phyloP scores from a whole-genome alignment of 2,113 vertebrate species.

The Carlito syrichta region DNA sequence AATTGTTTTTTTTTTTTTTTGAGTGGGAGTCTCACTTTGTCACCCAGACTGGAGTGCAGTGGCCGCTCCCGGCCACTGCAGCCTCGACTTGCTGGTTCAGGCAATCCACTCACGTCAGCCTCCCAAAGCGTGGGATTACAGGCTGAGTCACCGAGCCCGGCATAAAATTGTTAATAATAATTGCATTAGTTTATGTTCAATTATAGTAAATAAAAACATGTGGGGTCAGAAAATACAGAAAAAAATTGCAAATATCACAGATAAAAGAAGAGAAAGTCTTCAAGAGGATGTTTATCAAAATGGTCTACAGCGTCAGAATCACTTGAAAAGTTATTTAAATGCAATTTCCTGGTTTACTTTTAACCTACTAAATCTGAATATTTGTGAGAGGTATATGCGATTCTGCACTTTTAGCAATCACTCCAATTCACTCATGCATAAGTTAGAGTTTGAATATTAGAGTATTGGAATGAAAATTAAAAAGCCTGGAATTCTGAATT shows the following conservation, averaged over 20 bases:
- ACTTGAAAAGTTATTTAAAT: neutral
- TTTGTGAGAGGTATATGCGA: neutral
- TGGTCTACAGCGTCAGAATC: rapidly evolving
- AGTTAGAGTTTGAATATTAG: neutral
- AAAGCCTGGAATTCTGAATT: neutral
- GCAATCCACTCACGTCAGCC: no score
- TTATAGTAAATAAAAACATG: neutral
- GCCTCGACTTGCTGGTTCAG: no score
- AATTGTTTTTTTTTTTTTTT: neutral
- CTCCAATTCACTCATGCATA: neutral
- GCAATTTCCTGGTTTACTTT: neutral
- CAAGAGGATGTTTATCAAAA: neutral
- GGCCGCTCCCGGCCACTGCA: no score
- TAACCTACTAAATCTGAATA: neutral
- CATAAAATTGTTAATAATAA: neutral
- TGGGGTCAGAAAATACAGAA: neutral
- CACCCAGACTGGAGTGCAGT: no score
- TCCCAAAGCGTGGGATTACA: no score
- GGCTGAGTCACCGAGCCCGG: no score
- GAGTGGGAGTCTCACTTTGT: no score
- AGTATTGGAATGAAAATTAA: neutral
- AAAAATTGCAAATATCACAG: neutral
- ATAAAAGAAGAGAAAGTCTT: neutral
- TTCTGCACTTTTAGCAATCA: neutral
- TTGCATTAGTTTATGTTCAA: neutral